phyloP scores from a whole-genome alignment of 1,140 invertebrate species.

The Globodera ellingtonae region DNA sequence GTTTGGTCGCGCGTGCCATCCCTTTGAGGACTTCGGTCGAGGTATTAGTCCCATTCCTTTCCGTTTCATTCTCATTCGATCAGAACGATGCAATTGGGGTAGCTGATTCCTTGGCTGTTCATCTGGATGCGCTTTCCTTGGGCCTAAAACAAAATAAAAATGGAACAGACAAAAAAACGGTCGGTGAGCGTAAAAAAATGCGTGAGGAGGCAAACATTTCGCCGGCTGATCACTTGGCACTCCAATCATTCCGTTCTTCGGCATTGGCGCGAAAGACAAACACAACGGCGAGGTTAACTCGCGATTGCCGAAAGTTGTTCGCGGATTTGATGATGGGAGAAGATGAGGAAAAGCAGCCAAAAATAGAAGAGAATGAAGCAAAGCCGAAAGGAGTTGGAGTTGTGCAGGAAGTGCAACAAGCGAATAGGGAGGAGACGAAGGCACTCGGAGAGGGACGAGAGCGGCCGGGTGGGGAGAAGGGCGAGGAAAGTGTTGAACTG shows the following conservation, averaged over 20 bases:
- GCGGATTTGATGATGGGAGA: constrained; percentile 51
- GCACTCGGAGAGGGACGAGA: constrained; percentile 22
- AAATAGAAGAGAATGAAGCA: neutral
- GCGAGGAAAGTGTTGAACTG: constrained; percentile 36
- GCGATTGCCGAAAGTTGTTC: constrained; percentile 52
- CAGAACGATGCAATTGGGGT: neutral
- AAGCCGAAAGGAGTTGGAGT: constrained; percentile 34
- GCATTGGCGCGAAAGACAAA: constrained; percentile 64
- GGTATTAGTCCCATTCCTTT: neutral
- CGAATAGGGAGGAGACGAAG: constrained; percentile 32
- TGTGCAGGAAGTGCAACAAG: constrained; percentile 6
- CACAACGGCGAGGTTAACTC: constrained; percentile 59
- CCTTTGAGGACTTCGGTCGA: neutral
- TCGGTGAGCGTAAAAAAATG: neutral
- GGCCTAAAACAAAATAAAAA: neutral
- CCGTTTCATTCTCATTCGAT: neutral
- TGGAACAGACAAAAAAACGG: neutral
- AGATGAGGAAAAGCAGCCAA: constrained; percentile 33
- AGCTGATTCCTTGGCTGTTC: constrained; percentile 17
- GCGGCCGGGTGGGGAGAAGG: constrained; percentile 22
- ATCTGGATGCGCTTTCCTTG: constrained; percentile 11
- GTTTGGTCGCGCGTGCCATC: constrained; percentile 30
- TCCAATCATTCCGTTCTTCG: constrained; percentile 61
- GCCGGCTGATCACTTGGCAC: constrained; percentile 60
- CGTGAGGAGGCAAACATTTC: constrained; percentile 34